These are phyloP conservation scores for Sarcophaga rosellei DNA, from an alignment of 2,888 invertebrate genomes.

Conservation along the genomic window DNA sequence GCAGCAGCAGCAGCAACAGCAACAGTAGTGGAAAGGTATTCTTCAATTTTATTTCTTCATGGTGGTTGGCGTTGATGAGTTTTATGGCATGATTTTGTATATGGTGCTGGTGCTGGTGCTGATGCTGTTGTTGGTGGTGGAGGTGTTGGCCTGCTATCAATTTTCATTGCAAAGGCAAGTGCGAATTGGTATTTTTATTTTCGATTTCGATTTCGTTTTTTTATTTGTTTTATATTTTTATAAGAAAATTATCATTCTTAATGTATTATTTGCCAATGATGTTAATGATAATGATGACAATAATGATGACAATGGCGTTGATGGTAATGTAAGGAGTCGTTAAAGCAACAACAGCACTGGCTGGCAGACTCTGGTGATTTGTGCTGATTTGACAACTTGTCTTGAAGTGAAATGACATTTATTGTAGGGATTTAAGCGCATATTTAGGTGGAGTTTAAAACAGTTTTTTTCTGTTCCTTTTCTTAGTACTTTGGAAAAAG, in stretches of 20 bases:
- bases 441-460: slow-evolving; percentile 67
- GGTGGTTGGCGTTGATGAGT: slow-evolving; percentile 69
- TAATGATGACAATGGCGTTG: slow-evolving; percentile 29
- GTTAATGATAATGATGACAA: slow-evolving; percentile 31
- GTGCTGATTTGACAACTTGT: slow-evolving; percentile 69
- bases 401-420: slow-evolving; percentile 68
- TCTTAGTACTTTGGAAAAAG: neutral
- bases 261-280: neutral
- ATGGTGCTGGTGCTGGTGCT: neutral
- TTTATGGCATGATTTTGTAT: slow-evolving; percentile 47
- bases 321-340: slow-evolving; percentile 4
- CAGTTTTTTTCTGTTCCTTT: slow-evolving; percentile 36
- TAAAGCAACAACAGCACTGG: slow-evolving; percentile 15
- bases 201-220: slow-evolving; percentile 67
- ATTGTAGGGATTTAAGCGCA: slow-evolving; percentile 68
- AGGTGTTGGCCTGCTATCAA: slow-evolving; percentile 57
- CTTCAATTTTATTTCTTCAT: slow-evolving; percentile 66
- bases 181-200: slow-evolving; percentile 71
- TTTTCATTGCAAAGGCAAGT: slow-evolving; percentile 69
- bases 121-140: slow-evolving; percentile 9
- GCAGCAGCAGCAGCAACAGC: neutral
- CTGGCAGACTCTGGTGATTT: slow-evolving; percentile 51
- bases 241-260: slow-evolving; percentile 30
- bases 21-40: slow-evolving; percentile 52
- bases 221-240: slow-evolving; percentile 28